A percentile compares a stretch with the other conserved stretches of the same genome.
Conservation (phyloP, 2,888 invertebrate genomes). For the Pyrgus malvae region DNA sequence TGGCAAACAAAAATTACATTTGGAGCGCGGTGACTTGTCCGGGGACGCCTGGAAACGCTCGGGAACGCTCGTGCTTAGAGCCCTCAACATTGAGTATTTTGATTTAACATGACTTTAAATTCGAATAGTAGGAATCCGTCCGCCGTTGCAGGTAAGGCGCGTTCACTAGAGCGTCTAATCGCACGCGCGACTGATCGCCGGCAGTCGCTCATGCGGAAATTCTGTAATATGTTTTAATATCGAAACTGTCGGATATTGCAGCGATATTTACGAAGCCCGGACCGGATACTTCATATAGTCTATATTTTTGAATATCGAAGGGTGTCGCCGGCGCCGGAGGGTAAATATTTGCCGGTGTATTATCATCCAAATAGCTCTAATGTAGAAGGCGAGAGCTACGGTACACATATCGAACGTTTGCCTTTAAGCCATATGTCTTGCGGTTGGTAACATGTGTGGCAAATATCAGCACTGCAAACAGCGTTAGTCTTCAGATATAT, state of each 20-base stretch:
- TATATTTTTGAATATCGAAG: slow-evolving; percentile 41
- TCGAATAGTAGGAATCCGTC: slow-evolving; percentile 6
- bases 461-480: slow-evolving; percentile 23
- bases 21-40: slow-evolving; percentile 26
- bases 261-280: slow-evolving; percentile 32
- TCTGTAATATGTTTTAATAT: slow-evolving; percentile 47
- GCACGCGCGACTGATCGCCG: slow-evolving; percentile 43
- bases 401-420: slow-evolving; percentile 30
- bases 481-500: slow-evolving; percentile 15
- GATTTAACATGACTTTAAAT: slow-evolving; percentile 38
- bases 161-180: slow-evolving; percentile 39
- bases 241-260: slow-evolving; percentile 31
- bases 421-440: slow-evolving; percentile 28
- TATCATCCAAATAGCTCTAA: slow-evolving; percentile 47
- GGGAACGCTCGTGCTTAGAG: neutral
- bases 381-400: slow-evolving; percentile 34
- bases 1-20: slow-evolving; percentile 16
- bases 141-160: slow-evolving; percentile 1
- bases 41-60: neutral
- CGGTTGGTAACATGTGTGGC: slow-evolving; percentile 12
- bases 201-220: slow-evolving; percentile 41
- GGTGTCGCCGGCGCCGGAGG: slow-evolving; percentile 8
- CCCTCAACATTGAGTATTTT: slow-evolving; percentile 32
- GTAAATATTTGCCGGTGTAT: slow-evolving; percentile 43
- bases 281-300: slow-evolving; percentile 29